These are phyloP conservation scores for Trachurus trachurus DNA, from an alignment of 2,797 vertebrate species.

Conservation along the genomic window DNA sequence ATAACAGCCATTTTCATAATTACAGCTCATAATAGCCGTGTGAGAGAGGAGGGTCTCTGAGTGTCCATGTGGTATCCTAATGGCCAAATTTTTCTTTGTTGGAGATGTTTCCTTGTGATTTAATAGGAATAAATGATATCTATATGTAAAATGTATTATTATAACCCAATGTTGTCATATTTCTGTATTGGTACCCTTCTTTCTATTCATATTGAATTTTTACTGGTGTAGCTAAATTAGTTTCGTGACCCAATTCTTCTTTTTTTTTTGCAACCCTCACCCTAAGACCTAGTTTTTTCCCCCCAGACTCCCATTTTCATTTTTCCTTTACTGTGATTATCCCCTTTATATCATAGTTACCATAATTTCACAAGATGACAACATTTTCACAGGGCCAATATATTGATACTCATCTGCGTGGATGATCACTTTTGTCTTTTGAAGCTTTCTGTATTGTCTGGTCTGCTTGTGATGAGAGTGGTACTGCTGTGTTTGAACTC, in stretches of 20 bases:
- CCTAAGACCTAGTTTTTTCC: neutral
- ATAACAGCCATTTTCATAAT: conserved; percentile 14
- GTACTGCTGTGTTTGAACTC: neutral
- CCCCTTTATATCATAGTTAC: conserved; percentile 14
- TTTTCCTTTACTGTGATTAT: conserved; percentile 1
- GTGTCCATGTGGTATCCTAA: neutral
- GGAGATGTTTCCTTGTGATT: too few species aligned
- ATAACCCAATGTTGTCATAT: neutral
- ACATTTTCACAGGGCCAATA: conserved; percentile 10
- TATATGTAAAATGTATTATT: neutral
- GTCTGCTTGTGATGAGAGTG: neutral
- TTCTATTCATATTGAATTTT: neutral
- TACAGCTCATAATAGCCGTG: conserved; percentile 6
- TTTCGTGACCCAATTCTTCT: neutral
- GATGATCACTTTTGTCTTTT: neutral
- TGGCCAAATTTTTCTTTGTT: too few species aligned
- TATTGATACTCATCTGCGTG: conserved; percentile 2
- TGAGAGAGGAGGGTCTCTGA: neutral
- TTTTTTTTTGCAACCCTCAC: too few species aligned
- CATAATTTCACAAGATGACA: conserved; percentile 13
- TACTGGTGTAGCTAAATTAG: neutral
- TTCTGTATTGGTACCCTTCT: neutral
- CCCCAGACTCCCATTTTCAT: neutral
- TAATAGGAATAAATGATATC: too few species aligned
- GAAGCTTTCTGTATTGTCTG: neutral